A percentile compares a stretch with the other conserved stretches of the same genome.
Evolutionary conservation across 2,797 vertebrate genomes (phyloP).

Genomic region (Enteromius afrohamiltoni): DNA sequence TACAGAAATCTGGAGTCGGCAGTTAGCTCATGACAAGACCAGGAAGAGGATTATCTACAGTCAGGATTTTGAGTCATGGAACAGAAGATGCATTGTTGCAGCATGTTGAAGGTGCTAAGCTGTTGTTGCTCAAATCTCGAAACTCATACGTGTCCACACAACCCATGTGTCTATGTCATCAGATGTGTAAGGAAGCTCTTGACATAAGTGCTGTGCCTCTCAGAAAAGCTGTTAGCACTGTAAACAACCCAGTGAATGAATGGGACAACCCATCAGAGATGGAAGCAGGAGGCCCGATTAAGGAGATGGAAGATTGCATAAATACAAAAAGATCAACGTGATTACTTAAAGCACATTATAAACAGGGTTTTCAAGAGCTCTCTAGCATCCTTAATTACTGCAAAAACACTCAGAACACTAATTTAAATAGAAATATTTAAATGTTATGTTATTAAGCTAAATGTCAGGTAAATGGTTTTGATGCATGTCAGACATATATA

Average conservation of each 20-base stretch:
- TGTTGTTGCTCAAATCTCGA: slow-evolving; percentile 61
- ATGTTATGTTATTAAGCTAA: too few species aligned
- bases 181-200: slow-evolving; percentile 52
- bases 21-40: slow-evolving; percentile 23
- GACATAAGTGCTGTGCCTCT: slow-evolving; percentile 33
- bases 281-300: neutral
- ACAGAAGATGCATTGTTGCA: slow-evolving; percentile 54
- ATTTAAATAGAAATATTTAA: neutral
- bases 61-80: slow-evolving; percentile 58
- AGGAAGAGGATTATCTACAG: slow-evolving; percentile 1
- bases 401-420: slow-evolving; percentile 47
- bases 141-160: slow-evolving; percentile 48
- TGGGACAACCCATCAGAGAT: slow-evolving; percentile 14
- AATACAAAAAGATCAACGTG: slow-evolving; percentile 43
- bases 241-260: slow-evolving; percentile 58
- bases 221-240: slow-evolving; percentile 63
- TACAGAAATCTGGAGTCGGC: neutral
- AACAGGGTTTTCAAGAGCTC: neutral
- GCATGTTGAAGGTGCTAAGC: slow-evolving; percentile 56
- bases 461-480: too few species aligned
- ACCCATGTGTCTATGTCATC: slow-evolving; percentile 78
- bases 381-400: slow-evolving; percentile 64
- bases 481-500: neutral
- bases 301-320: slow-evolving; percentile 10
- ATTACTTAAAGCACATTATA: slow-evolving; percentile 42